phyloP scores from a whole-genome alignment of 2,113 vertebrate genomes.

The Hippolais icterina region DNA sequence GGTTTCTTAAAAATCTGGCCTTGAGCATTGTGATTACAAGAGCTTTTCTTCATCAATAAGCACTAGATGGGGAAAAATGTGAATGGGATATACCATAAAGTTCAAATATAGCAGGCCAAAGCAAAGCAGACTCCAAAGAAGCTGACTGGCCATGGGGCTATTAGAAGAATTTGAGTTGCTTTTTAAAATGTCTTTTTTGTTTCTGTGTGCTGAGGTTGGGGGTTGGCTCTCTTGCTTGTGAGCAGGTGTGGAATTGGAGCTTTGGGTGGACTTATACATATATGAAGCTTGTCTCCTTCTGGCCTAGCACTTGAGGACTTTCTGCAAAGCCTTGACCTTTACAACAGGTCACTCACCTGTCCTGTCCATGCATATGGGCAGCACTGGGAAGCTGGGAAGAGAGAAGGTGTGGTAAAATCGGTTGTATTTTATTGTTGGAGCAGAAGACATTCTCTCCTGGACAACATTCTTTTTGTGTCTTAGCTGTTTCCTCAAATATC shows the following conservation, averaged over 20 bases:
- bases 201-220: neutral
- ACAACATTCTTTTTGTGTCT: constrained; percentile 20
- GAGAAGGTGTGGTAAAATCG: neutral
- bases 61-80: neutral
- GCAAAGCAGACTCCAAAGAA: neutral
- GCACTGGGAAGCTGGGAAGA: neutral
- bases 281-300: neutral
- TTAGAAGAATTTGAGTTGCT: neutral
- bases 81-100: neutral
- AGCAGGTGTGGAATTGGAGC: neutral
- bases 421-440: neutral
- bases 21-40: neutral
- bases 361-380: neutral
- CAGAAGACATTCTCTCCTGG: neutral
- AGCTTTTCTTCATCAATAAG: neutral
- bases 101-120: neutral
- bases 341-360: neutral
- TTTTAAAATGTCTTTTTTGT: neutral
- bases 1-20: neutral
- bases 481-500: constrained; percentile 28
- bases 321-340: neutral
- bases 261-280: neutral
- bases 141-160: neutral
- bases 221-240: neutral
- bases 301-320: neutral